These are phyloP conservation scores for Coecobrya sp. DNA, from an alignment of 2,888 invertebrate species.

Conservation along the genomic window DNA sequence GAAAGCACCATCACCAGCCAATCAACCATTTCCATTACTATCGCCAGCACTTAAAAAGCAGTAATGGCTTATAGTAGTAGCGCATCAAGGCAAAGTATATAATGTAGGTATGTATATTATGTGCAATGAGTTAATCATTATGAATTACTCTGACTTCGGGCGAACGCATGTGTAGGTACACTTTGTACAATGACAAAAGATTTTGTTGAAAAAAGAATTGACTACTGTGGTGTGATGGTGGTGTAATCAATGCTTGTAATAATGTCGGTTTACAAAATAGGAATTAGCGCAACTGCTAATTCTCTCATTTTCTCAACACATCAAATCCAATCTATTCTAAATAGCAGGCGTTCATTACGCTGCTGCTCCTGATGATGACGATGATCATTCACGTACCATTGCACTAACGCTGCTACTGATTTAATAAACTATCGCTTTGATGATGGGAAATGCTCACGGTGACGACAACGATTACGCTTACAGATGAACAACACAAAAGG, in stretches of 20 bases:
- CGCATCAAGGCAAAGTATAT: slow-evolving; percentile 17
- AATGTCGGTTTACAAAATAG: slow-evolving; percentile 72
- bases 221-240: slow-evolving; percentile 27
- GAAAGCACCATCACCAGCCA: slow-evolving; percentile 51
- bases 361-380: neutral
- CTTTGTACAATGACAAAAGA: slow-evolving; percentile 60
- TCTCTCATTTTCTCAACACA: slow-evolving; percentile 71
- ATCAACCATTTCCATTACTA: slow-evolving; percentile 51
- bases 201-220: slow-evolving; percentile 40
- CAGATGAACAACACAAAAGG: slow-evolving; percentile 60
- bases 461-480: slow-evolving; percentile 44
- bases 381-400: slow-evolving; percentile 46
- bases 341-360: slow-evolving; percentile 51
- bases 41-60: neutral
- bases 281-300: slow-evolving; percentile 73
- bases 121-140: slow-evolving; percentile 62
- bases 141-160: slow-evolving; percentile 38
- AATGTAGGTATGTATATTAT: neutral
- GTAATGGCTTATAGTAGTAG: slow-evolving; percentile 37
- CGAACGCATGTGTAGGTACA: neutral
- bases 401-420: slow-evolving; percentile 43
- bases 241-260: slow-evolving; percentile 58
- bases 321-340: slow-evolving; percentile 71
- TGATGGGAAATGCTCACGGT: slow-evolving; percentile 54
- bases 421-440: slow-evolving; percentile 63